A percentile compares a stretch with the other conserved stretches of the same genome.
These are phyloP conservation scores for Dorcus parallelipipedus DNA, from an alignment of 2,888 invertebrate genomes.

Conservation along the genomic window DNA sequence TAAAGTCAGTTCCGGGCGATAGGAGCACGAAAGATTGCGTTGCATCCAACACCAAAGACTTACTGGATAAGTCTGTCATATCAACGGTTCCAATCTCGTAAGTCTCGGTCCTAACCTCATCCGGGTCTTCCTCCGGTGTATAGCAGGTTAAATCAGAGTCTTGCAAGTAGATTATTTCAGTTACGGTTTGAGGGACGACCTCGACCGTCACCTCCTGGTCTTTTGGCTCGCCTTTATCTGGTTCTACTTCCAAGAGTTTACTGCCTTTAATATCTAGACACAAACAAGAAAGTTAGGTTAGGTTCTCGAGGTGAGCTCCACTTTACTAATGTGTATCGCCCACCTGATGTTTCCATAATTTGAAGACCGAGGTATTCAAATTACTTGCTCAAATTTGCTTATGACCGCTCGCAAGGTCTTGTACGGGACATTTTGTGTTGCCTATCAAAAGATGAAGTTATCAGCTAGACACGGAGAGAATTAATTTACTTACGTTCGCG, in stretches of 20 bases:
- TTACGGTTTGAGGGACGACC: constrained; percentile 30
- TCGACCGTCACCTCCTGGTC: constrained; percentile 31
- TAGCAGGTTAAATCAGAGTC: constrained; percentile 10
- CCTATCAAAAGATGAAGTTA: no score
- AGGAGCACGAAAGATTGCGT: constrained; percentile 28
- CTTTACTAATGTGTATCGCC: no score
- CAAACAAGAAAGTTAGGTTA: no score
- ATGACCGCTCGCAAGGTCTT: no score
- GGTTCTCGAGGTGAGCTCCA: no score
- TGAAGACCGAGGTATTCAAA: no score
- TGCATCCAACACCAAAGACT: constrained; percentile 25
- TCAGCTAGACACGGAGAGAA: no score
- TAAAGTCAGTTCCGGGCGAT: constrained; percentile 17
- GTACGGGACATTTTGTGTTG: no score
- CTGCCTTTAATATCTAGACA: no score
- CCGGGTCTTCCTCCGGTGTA: constrained; percentile 11
- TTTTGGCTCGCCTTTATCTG: constrained; percentile 13
- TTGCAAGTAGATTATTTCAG: constrained; percentile 29
- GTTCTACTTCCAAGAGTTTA: constrained; percentile 4
- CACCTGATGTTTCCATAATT: no score
- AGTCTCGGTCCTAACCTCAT: constrained; percentile 13
- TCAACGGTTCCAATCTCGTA: constrained; percentile 31
- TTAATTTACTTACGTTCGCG: no score
- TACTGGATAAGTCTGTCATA: constrained; percentile 19
- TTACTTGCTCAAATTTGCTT: no score